These are phyloP conservation scores for Scelioninae gen. 2 DNA, from an alignment of 2,888 invertebrate genomes.

Conservation along the genomic window DNA sequence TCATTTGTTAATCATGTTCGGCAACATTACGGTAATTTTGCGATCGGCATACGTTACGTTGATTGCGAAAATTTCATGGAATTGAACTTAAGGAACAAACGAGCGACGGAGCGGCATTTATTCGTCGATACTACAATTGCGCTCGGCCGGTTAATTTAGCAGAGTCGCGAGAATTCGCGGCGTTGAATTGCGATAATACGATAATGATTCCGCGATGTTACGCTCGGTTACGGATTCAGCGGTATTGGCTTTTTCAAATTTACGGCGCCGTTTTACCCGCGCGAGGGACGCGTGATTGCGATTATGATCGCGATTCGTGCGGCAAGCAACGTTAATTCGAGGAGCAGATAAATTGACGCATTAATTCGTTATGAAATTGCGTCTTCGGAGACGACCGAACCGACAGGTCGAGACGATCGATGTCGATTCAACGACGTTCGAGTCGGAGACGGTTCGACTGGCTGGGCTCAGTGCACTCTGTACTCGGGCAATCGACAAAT, in stretches of 20 bases:
- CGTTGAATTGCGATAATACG: slow-evolving; percentile 48
- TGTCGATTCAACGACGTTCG: no score
- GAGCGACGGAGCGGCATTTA: slow-evolving; percentile 20
- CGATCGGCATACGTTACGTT: background rate
- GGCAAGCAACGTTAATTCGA: slow-evolving; percentile 52
- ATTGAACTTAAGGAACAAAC: slow-evolving; percentile 31
- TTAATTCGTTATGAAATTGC: slow-evolving; percentile 47
- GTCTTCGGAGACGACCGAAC: slow-evolving; percentile 26
- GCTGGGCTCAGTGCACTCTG: no score
- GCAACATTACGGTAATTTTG: background rate
- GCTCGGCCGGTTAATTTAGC: slow-evolving; percentile 33
- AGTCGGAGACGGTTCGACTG: no score
- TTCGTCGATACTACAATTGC: slow-evolving; percentile 12
- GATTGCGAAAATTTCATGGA: background rate
- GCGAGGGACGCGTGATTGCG: slow-evolving; percentile 52
- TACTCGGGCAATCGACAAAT: no score
- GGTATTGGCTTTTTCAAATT: slow-evolving; percentile 58
- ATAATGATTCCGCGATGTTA: slow-evolving; percentile 48
- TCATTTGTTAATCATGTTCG: background rate
- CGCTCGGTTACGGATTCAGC: slow-evolving; percentile 51
- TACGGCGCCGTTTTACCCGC: slow-evolving; percentile 53
- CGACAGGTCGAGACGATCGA: slow-evolving; percentile 4
- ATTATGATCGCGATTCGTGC: slow-evolving; percentile 55
- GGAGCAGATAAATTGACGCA: slow-evolving; percentile 41
- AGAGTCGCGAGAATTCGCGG: slow-evolving; percentile 27